A percentile compares a stretch with the other conserved stretches of the same genome.
phyloP scores from a whole-genome alignment of 1,140 invertebrate species.

The Phortica variegata region DNA sequence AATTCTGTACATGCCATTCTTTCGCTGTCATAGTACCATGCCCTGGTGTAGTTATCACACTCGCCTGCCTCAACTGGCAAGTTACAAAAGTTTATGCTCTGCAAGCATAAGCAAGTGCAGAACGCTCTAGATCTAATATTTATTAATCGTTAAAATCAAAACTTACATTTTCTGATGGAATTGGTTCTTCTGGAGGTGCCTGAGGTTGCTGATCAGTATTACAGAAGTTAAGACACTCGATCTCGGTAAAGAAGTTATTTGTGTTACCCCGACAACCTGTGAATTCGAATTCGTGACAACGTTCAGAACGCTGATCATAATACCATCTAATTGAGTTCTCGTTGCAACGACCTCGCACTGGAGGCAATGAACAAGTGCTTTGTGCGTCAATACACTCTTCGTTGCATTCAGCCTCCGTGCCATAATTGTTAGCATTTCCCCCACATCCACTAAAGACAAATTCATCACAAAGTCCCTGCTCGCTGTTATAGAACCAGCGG shows the following conservation, averaged over 20 bases:
- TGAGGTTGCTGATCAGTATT: conserved; percentile 35
- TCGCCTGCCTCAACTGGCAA: conserved; percentile 68
- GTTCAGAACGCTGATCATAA: conserved; percentile 67
- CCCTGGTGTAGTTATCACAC: conserved; percentile 66
- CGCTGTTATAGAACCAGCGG: conserved; percentile 79
- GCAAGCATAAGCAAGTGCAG: background rate
- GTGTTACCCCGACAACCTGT: conserved; percentile 73
- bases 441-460: conserved; percentile 84
- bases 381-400: conserved; percentile 71
- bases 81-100: conserved; percentile 59
- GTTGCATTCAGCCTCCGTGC: conserved; percentile 74
- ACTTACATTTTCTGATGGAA: conserved; percentile 27
- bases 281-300: conserved; percentile 71
- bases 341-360: conserved; percentile 63
- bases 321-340: conserved; percentile 69
- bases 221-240: conserved; percentile 82
- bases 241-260: conserved; percentile 80
- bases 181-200: conserved; percentile 19
- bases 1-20: conserved; percentile 68
- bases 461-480: conserved; percentile 74
- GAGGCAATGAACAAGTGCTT: conserved; percentile 72
- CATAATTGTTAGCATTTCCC: conserved; percentile 86
- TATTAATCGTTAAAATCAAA: background rate
- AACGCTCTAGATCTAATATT: background rate
- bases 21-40: conserved; percentile 74